These are phyloP conservation scores for Gandaritis pyraliata DNA, from an alignment of 2,888 invertebrate species.

Conservation along the genomic window DNA sequence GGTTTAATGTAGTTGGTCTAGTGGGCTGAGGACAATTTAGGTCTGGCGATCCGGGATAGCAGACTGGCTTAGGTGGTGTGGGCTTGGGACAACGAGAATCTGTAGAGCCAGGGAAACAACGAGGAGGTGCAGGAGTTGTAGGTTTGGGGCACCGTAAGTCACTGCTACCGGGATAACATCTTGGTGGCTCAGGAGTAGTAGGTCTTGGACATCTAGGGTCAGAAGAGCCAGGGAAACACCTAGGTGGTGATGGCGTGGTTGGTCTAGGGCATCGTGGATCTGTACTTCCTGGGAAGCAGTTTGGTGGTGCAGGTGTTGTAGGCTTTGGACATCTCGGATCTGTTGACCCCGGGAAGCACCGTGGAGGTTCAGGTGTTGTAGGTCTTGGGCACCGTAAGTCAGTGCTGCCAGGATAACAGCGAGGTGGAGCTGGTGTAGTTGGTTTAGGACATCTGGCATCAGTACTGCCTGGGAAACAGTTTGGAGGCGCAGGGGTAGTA, in stretches of 20 bases:
- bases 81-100: slow-evolving; percentile 55
- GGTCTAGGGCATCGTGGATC: slow-evolving; percentile 46
- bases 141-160: slow-evolving; percentile 56
- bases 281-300: slow-evolving; percentile 12
- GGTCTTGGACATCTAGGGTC: slow-evolving; percentile 48
- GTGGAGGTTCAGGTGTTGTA: slow-evolving; percentile 36
- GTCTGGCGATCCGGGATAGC: slow-evolving; percentile 47
- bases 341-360: slow-evolving; percentile 56
- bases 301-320: slow-evolving; percentile 29
- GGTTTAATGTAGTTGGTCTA: slow-evolving; percentile 44
- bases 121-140: slow-evolving; percentile 45
- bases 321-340: slow-evolving; percentile 47
- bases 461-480: slow-evolving; percentile 56
- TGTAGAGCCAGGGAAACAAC: slow-evolving; percentile 58
- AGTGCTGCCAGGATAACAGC: slow-evolving; percentile 43
- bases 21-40: slow-evolving; percentile 40
- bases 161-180: slow-evolving; percentile 55
- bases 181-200: background rate
- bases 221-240: slow-evolving; percentile 55
- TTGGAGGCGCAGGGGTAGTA: slow-evolving; percentile 43
- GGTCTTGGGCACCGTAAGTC: slow-evolving; percentile 58
- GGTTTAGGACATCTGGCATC: slow-evolving; percentile 46
- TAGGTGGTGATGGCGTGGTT: slow-evolving; percentile 24
- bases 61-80: slow-evolving; percentile 47
- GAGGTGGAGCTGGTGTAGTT: slow-evolving; percentile 30